Evolutionary conservation across 53 echinoderm and acorn worm species (phyloP), one percentile per base, ranked within the genome.

Genomic region (Arbacia lixula): DNA sequence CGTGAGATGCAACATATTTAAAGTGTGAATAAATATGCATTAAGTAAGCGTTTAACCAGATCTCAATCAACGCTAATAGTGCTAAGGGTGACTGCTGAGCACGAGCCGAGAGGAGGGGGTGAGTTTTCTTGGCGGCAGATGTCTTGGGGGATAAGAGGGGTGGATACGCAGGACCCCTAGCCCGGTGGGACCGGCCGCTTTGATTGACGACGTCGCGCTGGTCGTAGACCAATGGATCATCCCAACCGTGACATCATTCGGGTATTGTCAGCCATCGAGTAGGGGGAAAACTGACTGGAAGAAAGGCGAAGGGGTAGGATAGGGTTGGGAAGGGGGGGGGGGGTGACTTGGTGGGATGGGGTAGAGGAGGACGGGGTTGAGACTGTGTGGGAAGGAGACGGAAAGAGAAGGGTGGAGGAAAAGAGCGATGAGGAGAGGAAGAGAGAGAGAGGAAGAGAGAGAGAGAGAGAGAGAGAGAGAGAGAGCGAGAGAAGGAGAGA

Each of bases 161-260:
- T 6, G 52, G 74, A 32, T 34, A 34, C 53, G 74, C 53, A 16
- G 53, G 74, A 26, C 42, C 51, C 53, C 53, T 34, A 53, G 74
- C 74, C 74, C 74, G 51, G 27, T 74, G 74, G 74, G 74, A 74
- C 50, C 74, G 74, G 74, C 46, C 74, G 74, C 53, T 74, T 53
- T 74, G 74, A 74, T 74, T 74, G 74, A 74, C 74, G 50, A 53
- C 51, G 35, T 34, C 33, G 50, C 74, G 51, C 53, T 32, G 25
- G 34, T 28, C n/a, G n/a, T 43, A 71, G 42, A 30, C 49, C 49
- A 49, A 42, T 74, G 42, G 74, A 74, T 74, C 74, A 53, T 74
- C 34, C 21, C 74, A 74, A 51, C 51, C 74, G 46, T 52, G 74
- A 53, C 74, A 50, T 74, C 52, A 74, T 74, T 74, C 53, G 74